Conservation (phyloP, 2,888 invertebrate genomes). For the Dolomedes plantarius region DNA sequence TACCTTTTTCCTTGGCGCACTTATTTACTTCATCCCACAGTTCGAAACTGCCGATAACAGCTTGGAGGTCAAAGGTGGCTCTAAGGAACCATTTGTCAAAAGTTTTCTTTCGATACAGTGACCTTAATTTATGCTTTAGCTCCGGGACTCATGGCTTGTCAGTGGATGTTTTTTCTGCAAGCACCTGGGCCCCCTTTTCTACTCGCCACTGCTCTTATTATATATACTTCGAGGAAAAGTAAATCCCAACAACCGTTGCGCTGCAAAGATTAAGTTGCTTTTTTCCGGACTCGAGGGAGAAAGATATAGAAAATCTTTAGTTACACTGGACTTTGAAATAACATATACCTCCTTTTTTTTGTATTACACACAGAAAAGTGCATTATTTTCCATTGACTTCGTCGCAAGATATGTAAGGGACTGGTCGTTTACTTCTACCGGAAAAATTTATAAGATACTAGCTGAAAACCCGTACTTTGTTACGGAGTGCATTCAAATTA, state of each 20-base stretch:
- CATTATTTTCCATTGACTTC: too few relatives aligned
- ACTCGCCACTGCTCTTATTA: not conserved
- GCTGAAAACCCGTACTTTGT: too few relatives aligned
- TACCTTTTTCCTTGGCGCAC: too few relatives aligned
- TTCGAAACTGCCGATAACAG: constrained; percentile 35
- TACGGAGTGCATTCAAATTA: too few relatives aligned
- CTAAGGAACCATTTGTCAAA: constrained; percentile 56
- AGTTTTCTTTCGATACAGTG: constrained; percentile 59
- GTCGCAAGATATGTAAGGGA: too few relatives aligned
- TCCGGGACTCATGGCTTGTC: constrained; percentile 6
- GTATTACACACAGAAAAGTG: not conserved
- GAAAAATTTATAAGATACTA: too few relatives aligned
- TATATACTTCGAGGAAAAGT: constrained; percentile 12
- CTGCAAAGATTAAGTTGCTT: not conserved
- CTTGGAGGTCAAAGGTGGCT: constrained; percentile 53
- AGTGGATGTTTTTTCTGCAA: not conserved
- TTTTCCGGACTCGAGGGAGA: not conserved
- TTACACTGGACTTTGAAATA: too few relatives aligned
- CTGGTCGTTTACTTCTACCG: too few relatives aligned
- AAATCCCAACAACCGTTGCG: not conserved
- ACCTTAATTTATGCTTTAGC: constrained; percentile 61
- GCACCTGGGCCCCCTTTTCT: constrained; percentile 4
- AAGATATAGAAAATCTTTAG: not conserved
- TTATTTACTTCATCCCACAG: constrained; percentile 4
- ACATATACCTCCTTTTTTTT: not conserved